phyloP scores from a whole-genome alignment of 2,888 invertebrate genomes.

The Bellardia bayeri region DNA sequence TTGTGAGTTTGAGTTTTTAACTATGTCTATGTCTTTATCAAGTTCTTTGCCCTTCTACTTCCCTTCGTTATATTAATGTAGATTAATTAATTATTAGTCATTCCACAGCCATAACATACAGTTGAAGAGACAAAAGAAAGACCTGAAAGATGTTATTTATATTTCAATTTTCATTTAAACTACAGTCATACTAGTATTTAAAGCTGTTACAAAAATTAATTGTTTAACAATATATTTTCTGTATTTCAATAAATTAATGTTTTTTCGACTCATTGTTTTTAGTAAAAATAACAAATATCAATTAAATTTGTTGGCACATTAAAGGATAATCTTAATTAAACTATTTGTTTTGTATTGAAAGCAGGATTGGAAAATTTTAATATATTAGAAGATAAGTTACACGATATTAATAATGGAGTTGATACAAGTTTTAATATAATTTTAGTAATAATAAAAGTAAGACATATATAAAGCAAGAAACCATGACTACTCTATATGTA shows the following conservation, averaged over 20 bases:
- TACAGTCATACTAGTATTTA: neutral
- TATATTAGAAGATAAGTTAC: neutral
- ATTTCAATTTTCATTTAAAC: constrained; percentile 6
- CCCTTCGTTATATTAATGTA: constrained; percentile 37
- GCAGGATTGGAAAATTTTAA: neutral
- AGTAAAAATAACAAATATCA: neutral
- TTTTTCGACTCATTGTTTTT: neutral
- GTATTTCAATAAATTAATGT: neutral
- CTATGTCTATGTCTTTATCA: neutral
- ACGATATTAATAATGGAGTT: neutral
- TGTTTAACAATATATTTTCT: neutral
- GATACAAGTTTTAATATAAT: neutral
- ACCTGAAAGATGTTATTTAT: neutral
- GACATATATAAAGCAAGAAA: too few species aligned
- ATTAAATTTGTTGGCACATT: neutral
- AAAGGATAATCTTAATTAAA: constrained; percentile 35
- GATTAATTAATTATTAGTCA: constrained; percentile 39
- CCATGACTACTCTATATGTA: too few species aligned
- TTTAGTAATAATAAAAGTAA: too few species aligned
- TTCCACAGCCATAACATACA: neutral
- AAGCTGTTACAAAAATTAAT: constrained; percentile 28
- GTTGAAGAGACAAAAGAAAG: neutral
- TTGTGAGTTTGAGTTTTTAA: neutral
- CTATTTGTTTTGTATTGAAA: constrained; percentile 22
- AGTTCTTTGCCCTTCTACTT: neutral